Evolutionary conservation across 2,888 invertebrate genomes (phyloP).

Genomic region (Drosophila diplacantha): DNA sequence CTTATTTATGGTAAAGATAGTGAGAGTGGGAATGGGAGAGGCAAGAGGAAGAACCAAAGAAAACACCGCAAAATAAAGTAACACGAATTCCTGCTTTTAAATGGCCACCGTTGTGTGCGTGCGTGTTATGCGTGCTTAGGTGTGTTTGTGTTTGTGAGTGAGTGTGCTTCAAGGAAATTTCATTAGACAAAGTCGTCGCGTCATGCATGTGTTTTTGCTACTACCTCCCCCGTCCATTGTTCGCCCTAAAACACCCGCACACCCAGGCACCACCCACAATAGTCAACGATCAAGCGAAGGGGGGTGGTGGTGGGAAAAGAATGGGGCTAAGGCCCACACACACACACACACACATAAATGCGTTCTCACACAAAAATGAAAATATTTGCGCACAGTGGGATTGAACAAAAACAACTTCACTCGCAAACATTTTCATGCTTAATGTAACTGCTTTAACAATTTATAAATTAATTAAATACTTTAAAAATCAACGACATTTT

Average conservation of each 20-base stretch:
- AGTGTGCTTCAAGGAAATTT: slow-evolving; percentile 35
- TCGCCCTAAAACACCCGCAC: slow-evolving; percentile 5
- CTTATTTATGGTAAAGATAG: background rate
- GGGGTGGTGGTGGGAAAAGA: slow-evolving; percentile 21
- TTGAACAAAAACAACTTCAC: background rate
- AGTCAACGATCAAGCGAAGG: slow-evolving; percentile 19
- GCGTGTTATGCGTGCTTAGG: slow-evolving; percentile 3
- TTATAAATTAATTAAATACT: background rate
- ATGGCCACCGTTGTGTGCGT: slow-evolving; percentile 4
- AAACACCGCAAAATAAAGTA: slow-evolving; percentile 7
- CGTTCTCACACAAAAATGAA: slow-evolving; percentile 17
- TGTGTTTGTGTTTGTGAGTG: slow-evolving; percentile 7
- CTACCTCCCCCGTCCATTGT: background rate
- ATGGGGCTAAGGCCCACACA: slow-evolving; percentile 36
- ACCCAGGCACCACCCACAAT: slow-evolving; percentile 3
- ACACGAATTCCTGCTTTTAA: slow-evolving; percentile 9
- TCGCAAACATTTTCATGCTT: background rate
- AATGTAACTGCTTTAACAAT: background rate
- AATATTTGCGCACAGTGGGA: slow-evolving; percentile 28
- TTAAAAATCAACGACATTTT: no score
- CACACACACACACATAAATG: slow-evolving; percentile 4
- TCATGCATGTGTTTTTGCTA: slow-evolving; percentile 32
- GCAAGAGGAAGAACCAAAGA: background rate
- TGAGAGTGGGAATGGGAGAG: background rate
- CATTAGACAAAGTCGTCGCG: slow-evolving; percentile 43